Conservation (phyloP, 2,888 invertebrate genomes). For the Steinernema scapterisci region DNA sequence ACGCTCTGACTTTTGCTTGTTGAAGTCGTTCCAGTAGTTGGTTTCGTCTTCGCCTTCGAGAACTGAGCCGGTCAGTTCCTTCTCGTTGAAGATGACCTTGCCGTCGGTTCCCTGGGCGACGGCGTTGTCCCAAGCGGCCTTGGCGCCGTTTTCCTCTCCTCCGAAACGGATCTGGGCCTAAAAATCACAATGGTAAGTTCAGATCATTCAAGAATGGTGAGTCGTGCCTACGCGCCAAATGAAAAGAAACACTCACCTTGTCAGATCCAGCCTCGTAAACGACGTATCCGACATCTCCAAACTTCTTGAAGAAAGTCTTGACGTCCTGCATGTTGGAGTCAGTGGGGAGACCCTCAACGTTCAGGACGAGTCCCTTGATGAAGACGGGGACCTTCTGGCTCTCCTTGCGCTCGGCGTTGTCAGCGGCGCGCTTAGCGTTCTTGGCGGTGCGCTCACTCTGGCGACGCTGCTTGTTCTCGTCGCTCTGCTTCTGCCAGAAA, state of each 20-base stretch:
- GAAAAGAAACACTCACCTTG: slow-evolving; percentile 34
- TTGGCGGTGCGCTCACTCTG: slow-evolving; percentile 51
- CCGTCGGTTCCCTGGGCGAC: slow-evolving; percentile 53
- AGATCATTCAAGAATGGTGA: not conserved
- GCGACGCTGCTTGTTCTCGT: slow-evolving; percentile 43
- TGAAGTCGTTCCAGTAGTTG: slow-evolving; percentile 63
- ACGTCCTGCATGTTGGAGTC: slow-evolving; percentile 71
- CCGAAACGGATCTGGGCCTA: slow-evolving; percentile 41
- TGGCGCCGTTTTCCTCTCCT: slow-evolving; percentile 53
- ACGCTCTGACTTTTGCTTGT: slow-evolving; percentile 48
- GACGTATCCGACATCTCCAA: slow-evolving; percentile 70
- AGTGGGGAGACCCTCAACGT: slow-evolving; percentile 50
- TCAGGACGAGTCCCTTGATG: slow-evolving; percentile 60
- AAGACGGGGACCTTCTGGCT: slow-evolving; percentile 45
- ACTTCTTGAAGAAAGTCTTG: slow-evolving; percentile 77
- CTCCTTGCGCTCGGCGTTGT: slow-evolving; percentile 33
- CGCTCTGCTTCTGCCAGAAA: slow-evolving; percentile 55
- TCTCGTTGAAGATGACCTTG: slow-evolving; percentile 52
- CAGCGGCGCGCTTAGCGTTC: slow-evolving; percentile 38
- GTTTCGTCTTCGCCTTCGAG: slow-evolving; percentile 65
- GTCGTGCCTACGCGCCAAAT: too few species aligned
- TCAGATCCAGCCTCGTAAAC: slow-evolving; percentile 38
- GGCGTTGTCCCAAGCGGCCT: slow-evolving; percentile 60
- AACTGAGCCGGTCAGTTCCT: slow-evolving; percentile 45
- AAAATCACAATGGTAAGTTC: slow-evolving; percentile 32